These are phyloP conservation scores for Cephalopachus bancanus DNA, from an alignment of 2,797 vertebrate genomes.

Conservation along the genomic window DNA sequence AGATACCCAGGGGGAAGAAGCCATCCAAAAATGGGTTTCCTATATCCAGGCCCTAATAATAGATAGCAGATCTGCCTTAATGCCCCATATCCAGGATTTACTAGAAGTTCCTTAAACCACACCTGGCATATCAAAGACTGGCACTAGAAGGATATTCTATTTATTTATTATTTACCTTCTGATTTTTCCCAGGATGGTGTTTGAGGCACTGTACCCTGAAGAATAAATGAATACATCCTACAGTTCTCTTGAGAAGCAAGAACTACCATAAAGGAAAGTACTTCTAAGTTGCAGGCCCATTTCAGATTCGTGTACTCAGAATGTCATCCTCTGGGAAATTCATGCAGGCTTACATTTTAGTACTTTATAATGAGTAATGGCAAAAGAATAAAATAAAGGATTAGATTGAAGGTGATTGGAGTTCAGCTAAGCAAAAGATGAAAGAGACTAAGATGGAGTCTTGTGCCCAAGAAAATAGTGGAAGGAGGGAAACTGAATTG, in stretches of 20 bases:
- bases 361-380: constrained; percentile 74
- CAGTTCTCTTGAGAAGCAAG: constrained; percentile 55
- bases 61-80: constrained; percentile 84
- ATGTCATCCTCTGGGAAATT: constrained; percentile 72
- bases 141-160: constrained; percentile 71
- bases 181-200: constrained; percentile 67
- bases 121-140: constrained; percentile 84
- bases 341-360: constrained; percentile 61
- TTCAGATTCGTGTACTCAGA: constrained; percentile 58
- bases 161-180: constrained; percentile 79
- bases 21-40: constrained; percentile 80
- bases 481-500: not conserved
- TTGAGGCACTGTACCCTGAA: constrained; percentile 59
- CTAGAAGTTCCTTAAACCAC: constrained; percentile 79
- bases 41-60: constrained; percentile 79
- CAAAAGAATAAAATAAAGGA: constrained; percentile 73
- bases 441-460: constrained; percentile 50
- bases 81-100: constrained; percentile 82
- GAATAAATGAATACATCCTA: constrained; percentile 64
- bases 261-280: constrained; percentile 64
- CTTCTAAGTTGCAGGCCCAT: constrained; percentile 47
- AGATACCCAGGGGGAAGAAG: constrained; percentile 83
- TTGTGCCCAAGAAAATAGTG: not conserved
- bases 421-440: constrained; percentile 67
- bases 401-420: constrained; percentile 60